Percentiles rank a stretch among this genome's conserved stretches.
These are phyloP conservation scores for Ornithoptera alexandrae DNA, from an alignment of 2,888 invertebrate species.

Conservation along the genomic window DNA sequence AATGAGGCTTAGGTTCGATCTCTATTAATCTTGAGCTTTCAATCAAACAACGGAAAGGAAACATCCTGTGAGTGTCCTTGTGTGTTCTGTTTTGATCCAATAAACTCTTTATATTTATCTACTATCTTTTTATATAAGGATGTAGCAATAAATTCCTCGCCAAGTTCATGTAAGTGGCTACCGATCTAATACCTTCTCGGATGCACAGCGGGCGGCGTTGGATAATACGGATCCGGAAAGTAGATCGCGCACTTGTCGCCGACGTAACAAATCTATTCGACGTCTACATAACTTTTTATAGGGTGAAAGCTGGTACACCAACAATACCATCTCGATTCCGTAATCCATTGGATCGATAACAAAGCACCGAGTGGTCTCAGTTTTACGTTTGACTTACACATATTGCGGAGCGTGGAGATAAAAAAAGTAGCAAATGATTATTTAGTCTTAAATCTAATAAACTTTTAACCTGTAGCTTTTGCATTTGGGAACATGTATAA, in stretches of 20 bases:
- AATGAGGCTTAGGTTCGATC: too few relatives aligned
- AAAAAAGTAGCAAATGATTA: too few relatives aligned
- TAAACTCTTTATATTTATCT: too few relatives aligned
- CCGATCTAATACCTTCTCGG: conserved; percentile 26
- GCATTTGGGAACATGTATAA: too few relatives aligned
- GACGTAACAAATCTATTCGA: conserved; percentile 19
- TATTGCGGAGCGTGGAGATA: too few relatives aligned
- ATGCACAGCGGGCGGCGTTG: conserved; percentile 29
- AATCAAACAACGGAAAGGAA: too few relatives aligned
- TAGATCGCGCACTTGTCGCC: conserved; percentile 1
- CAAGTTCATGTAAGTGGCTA: not conserved
- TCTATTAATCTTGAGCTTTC: too few relatives aligned
- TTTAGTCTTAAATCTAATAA: too few relatives aligned
- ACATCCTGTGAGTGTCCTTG: too few relatives aligned
- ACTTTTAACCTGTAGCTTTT: too few relatives aligned
- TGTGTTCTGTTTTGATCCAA: too few relatives aligned
- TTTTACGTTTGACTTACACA: not conserved
- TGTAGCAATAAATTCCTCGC: not conserved
- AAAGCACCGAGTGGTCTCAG: not conserved
- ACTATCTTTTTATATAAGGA: not conserved
- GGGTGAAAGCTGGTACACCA: conserved; percentile 3
- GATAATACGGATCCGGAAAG: conserved; percentile 15
- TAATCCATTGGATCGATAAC: not conserved
- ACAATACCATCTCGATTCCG: not conserved
- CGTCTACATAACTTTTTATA: conserved; percentile 9